Conservation (phyloP, 2,888 invertebrate species). For the Diogma glabrata region DNA sequence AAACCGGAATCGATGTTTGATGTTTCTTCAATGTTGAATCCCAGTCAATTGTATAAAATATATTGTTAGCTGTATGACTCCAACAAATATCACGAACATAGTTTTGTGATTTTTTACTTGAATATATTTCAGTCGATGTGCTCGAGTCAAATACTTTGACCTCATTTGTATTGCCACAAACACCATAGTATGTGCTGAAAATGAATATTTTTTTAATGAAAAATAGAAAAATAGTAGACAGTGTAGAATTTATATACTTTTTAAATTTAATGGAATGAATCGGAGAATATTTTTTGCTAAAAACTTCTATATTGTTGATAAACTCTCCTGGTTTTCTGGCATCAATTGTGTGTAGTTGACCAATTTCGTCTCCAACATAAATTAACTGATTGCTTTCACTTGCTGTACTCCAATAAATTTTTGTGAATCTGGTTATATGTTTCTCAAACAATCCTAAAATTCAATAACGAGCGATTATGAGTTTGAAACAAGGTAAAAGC, state of each 20-base stretch:
- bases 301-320: slow-evolving; percentile 17
- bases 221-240: not conserved
- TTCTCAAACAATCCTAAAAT: slow-evolving; percentile 20
- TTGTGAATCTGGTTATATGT: slow-evolving; percentile 20
- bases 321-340: slow-evolving; percentile 20
- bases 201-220: not conserved
- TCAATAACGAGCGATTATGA: not conserved
- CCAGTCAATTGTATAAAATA: slow-evolving; percentile 22
- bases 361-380: slow-evolving; percentile 23
- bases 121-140: slow-evolving; percentile 17
- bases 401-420: slow-evolving; percentile 19
- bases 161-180: slow-evolving; percentile 22
- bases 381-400: slow-evolving; percentile 16
- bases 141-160: slow-evolving; percentile 19
- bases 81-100: slow-evolving; percentile 23
- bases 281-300: slow-evolving; percentile 21
- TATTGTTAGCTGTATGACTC: slow-evolving; percentile 15
- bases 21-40: slow-evolving; percentile 22
- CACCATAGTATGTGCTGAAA: slow-evolving; percentile 20
- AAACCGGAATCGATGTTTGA: too few species aligned
- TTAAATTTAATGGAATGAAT: slow-evolving; percentile 21
- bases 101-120: slow-evolving; percentile 20
- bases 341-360: slow-evolving; percentile 20
- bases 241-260: slow-evolving; percentile 17
- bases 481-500: not conserved